A percentile compares a stretch with the other conserved stretches of the same genome.
Conservation (phyloP, 2,797 vertebrate species). For the Tenualosa thibaudeaui region DNA sequence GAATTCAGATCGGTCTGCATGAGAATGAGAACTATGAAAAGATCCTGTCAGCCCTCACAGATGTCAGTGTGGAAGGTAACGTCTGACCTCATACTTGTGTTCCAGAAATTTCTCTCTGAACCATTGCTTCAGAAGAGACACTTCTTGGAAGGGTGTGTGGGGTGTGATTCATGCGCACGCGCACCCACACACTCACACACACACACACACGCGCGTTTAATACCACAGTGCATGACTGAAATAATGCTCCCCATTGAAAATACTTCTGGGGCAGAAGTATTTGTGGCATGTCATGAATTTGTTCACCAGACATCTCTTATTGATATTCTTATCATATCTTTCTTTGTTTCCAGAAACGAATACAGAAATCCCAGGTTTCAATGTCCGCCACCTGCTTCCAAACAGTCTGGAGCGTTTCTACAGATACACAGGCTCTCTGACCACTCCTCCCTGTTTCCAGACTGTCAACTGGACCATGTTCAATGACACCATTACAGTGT, state of each 20-base stretch:
- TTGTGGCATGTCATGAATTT: not conserved
- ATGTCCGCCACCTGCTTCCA: slow-evolving; percentile 60
- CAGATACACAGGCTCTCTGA: slow-evolving; percentile 63
- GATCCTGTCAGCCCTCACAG: slow-evolving; percentile 69
- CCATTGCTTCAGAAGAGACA: not conserved
- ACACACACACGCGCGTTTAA: not conserved
- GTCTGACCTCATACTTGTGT: not conserved
- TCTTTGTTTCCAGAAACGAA: slow-evolving; percentile 49
- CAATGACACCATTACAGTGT: slow-evolving; percentile 61
- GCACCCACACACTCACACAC: too few species aligned
- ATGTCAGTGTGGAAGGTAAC: slow-evolving; percentile 74
- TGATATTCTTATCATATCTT: not conserved
- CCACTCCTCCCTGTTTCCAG: slow-evolving; percentile 65
- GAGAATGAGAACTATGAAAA: slow-evolving; percentile 78
- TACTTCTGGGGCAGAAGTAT: not conserved
- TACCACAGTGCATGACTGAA: not conserved
- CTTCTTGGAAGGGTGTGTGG: not conserved
- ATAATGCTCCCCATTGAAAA: not conserved
- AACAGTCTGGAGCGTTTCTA: slow-evolving; percentile 60
- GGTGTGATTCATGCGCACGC: not conserved
- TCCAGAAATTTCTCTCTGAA: not conserved
- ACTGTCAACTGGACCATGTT: slow-evolving; percentile 67
- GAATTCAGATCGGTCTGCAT: slow-evolving; percentile 73
- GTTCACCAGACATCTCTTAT: not conserved
- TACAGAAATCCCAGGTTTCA: slow-evolving; percentile 61